Conservation (phyloP, 2,113 vertebrate genomes). For the Semicossyphus pulcher region DNA sequence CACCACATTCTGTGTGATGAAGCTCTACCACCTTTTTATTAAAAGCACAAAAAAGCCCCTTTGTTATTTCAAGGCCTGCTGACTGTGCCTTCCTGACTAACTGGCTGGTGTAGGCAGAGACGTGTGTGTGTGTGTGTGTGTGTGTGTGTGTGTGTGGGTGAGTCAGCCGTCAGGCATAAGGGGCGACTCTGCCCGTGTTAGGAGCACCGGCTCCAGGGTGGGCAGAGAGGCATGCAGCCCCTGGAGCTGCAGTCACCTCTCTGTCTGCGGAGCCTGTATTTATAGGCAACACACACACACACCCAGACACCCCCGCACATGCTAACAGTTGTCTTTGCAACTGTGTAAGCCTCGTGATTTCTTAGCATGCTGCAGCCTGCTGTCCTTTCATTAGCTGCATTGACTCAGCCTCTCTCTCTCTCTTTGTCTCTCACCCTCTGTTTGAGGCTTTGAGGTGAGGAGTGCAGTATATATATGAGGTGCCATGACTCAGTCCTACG, state of each 20-base stretch:
- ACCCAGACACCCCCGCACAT: constrained; percentile 66
- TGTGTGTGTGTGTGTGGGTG: constrained; percentile 32
- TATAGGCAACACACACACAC: constrained; percentile 68
- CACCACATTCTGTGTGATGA: constrained; percentile 48
- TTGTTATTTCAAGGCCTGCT: constrained; percentile 55
- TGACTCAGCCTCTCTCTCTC: constrained; percentile 62
- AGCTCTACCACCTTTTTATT: constrained; percentile 52
- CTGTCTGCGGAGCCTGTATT: constrained; percentile 71
- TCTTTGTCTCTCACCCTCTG: constrained; percentile 34
- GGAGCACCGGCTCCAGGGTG: constrained; percentile 58
- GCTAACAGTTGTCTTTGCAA: constrained; percentile 74
- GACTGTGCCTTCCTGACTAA: constrained; percentile 25
- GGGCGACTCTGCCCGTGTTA: constrained; percentile 42
- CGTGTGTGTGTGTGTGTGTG: not conserved
- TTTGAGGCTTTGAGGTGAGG: constrained; percentile 58
- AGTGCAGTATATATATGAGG: constrained; percentile 46
- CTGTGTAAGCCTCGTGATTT: constrained; percentile 67
- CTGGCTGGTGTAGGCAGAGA: constrained; percentile 40
- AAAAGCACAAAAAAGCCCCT: constrained; percentile 53
- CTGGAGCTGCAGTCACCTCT: constrained; percentile 62
- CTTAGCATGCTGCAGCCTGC: constrained; percentile 74
- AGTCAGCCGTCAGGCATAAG: constrained; percentile 60
- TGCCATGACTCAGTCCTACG: constrained; percentile 68
- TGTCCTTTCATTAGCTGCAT: constrained; percentile 71
- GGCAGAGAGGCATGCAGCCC: constrained; percentile 58